These are phyloP conservation scores for Caenorhabditis briggsae DNA, from an alignment of 1,140 invertebrate species.

Conservation along the genomic window DNA sequence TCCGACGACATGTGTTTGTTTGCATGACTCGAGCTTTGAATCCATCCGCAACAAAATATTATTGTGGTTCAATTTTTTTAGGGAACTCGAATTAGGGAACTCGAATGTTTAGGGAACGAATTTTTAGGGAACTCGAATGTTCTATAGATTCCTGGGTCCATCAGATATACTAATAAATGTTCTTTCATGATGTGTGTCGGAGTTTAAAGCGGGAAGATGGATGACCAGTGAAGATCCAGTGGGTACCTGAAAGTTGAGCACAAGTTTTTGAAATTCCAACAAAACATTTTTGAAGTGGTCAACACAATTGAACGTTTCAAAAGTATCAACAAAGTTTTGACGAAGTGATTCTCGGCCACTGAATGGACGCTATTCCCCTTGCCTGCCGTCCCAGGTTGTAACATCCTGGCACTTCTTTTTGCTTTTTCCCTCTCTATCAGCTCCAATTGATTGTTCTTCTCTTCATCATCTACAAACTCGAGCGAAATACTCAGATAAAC, in stretches of 20 bases:
- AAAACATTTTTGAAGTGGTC: neutral
- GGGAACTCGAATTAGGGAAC: too few relatives aligned
- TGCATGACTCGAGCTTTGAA: neutral
- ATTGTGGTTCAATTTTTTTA: neutral
- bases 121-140: neutral
- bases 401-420: slow-evolving; percentile 41
- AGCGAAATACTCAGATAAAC: neutral
- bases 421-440: slow-evolving; percentile 12
- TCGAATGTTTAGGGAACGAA: too few relatives aligned
- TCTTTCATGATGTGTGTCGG: too few relatives aligned
- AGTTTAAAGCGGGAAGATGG: too few relatives aligned
- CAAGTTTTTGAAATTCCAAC: too few relatives aligned
- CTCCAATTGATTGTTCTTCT: slow-evolving; percentile 50
- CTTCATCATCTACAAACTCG: slow-evolving; percentile 47
- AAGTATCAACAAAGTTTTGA: slow-evolving; percentile 39
- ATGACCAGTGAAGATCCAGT: too few relatives aligned
- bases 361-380: slow-evolving; percentile 2
- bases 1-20: slow-evolving; percentile 30
- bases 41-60: slow-evolving; percentile 18
- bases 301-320: slow-evolving; percentile 15
- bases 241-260: too few relatives aligned
- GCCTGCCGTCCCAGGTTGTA: slow-evolving; percentile 31
- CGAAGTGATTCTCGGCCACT: slow-evolving; percentile 24
- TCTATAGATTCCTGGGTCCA: too few relatives aligned
- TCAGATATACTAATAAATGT: too few relatives aligned